A percentile compares a stretch with the other conserved stretches of the same genome.
These are phyloP conservation scores for Seriola rivoliana DNA, from an alignment of 2,113 vertebrate species.

Conservation along the genomic window DNA sequence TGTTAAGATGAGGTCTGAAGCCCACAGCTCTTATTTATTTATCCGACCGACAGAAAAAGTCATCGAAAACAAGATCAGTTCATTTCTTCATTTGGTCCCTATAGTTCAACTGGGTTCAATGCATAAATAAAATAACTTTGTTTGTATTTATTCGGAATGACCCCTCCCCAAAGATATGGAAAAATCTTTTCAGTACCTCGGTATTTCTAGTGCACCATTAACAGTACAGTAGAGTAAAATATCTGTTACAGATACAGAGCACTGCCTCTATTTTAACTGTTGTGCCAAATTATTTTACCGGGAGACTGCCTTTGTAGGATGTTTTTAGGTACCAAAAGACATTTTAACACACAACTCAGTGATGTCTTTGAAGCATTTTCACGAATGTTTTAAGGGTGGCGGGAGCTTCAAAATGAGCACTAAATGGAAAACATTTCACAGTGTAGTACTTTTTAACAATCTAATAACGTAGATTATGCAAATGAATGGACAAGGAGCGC, in stretches of 20 bases:
- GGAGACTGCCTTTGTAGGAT: not conserved
- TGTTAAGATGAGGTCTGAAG: not conserved
- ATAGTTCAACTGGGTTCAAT: not conserved
- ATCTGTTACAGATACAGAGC: not conserved
- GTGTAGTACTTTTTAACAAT: constrained; percentile 7
- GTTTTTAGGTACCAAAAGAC: not conserved
- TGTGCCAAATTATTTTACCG: not conserved
- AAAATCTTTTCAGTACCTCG: not conserved
- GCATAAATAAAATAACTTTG: not conserved
- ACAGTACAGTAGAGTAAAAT: not conserved
- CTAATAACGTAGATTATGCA: constrained; percentile 33
- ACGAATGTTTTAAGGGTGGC: not conserved
- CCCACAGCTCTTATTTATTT: not conserved
- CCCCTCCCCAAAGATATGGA: not conserved
- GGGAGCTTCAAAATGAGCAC: not conserved
- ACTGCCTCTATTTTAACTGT: not conserved
- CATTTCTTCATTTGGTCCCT: not conserved
- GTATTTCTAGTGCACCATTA: not conserved
- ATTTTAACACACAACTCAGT: not conserved
- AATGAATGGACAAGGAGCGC: constrained; percentile 35
- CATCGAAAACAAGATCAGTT: too few relatives aligned
- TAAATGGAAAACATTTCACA: constrained; percentile 20
- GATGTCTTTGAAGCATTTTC: constrained; percentile 7
- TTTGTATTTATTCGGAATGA: not conserved
- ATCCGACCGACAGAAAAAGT: not conserved